Evolutionary conservation across 1,140 invertebrate genomes (phyloP), one percentile per base, ranked within the genome.

Genomic region (Megalopta genalis): DNA sequence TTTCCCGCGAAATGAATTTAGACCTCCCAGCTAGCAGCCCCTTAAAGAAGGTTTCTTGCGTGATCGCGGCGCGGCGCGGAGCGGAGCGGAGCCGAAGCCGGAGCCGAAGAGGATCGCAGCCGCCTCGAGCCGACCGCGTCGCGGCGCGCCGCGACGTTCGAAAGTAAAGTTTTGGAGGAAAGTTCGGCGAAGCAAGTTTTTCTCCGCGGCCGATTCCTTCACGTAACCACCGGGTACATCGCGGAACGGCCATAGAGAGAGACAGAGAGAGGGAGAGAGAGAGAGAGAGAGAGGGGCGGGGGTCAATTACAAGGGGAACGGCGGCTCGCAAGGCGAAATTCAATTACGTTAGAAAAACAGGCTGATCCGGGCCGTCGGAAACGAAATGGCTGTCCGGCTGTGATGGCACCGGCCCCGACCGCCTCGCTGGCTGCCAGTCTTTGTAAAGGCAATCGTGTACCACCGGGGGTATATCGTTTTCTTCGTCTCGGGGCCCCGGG

Each of bases 261-360:
- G 32, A 32, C 46, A 42, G 57, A 69, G 85, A 83, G 81, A 66
- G 60, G 32, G 32, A n/a, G 6, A 23, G 85, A 83, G 81, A 66
- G 60, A n/a, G 32, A 32, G 46, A 42, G 57, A 69, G 85, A 83
- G 81, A 66, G 60, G 32, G 32, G 23, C 75, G 75, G 85, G 86
- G 84, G 88, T 90, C 88, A 88, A 90, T 90, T 90, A 90, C 88
- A 85, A 77, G 81, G 70, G 79, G 83, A 87, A 88, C 64, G 86
- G 59, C 75, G 83, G 84, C 81, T 82, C 81, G 82, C 83, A 71
- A 88, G 86, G 89, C 86, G 88, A 89, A 89, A 90, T 90, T 90
- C 83, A 87, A 88, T 88, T 87, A 83, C 86, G 79, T 82, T 85
- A 88, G 87, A 90, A 90, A 89, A 90, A 90, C 88, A 90, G 81